Conservation (phyloP, 2,888 invertebrate genomes). For the Orthonevra nobilis region DNA sequence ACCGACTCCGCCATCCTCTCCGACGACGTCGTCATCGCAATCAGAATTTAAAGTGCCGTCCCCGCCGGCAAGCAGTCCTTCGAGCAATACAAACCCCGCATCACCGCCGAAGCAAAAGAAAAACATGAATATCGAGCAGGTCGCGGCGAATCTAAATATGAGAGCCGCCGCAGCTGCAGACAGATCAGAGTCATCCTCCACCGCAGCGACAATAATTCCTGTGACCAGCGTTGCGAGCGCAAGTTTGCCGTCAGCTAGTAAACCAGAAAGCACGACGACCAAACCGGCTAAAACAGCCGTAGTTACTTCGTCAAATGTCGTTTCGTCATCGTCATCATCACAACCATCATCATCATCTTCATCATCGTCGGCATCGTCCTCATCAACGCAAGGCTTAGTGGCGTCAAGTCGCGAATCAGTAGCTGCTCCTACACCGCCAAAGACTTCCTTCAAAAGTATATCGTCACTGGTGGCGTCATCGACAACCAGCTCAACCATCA, state of each 20-base stretch:
- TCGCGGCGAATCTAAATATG: constrained; percentile 79
- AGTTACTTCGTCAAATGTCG: constrained; percentile 68
- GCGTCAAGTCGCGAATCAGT: constrained; percentile 27
- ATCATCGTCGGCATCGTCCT: constrained; percentile 36
- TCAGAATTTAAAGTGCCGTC: constrained; percentile 57
- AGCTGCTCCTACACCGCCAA: constrained; percentile 42
- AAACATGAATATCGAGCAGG: constrained; percentile 78
- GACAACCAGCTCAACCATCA: constrained; percentile 56
- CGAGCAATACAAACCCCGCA: constrained; percentile 58
- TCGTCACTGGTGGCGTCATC: constrained; percentile 67
- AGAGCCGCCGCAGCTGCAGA: constrained; percentile 76
- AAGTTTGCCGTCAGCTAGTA: constrained; percentile 18
- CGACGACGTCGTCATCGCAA: constrained; percentile 42
- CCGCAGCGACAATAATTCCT: constrained; percentile 62
- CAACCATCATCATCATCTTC: constrained; percentile 16
- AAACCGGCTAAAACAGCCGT: constrained; percentile 41
- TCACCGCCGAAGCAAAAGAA: constrained; percentile 74
- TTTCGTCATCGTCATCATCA: constrained; percentile 53
- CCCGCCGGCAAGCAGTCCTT: constrained; percentile 34
- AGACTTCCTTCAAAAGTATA: constrained; percentile 70
- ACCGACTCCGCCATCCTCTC: constrained; percentile 49
- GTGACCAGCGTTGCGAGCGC: constrained; percentile 49
- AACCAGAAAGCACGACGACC: neutral
- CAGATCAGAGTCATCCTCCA: constrained; percentile 74
- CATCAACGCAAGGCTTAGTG: no score